Evolutionary conservation across 2,888 invertebrate genomes (phyloP).

Genomic region (Invenusta paracnida): DNA sequence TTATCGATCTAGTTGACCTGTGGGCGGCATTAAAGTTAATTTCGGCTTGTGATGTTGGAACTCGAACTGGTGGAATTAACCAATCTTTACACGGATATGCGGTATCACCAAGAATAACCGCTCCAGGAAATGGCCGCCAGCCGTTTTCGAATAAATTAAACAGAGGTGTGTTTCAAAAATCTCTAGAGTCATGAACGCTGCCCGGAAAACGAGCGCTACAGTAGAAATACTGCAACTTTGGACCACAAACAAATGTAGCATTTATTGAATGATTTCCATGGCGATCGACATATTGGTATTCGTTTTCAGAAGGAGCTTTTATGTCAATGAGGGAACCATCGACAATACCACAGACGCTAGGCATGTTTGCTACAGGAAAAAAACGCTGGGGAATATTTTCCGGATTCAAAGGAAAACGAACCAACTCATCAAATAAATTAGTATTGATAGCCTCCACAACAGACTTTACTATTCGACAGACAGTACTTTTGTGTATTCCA

Average conservation of each 20-base stretch:
- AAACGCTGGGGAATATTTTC: not conserved
- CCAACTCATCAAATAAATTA: not conserved
- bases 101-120: not conserved
- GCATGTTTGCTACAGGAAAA: slow-evolving; percentile 18
- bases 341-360: not conserved
- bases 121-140: not conserved
- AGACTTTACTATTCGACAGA: slow-evolving; percentile 14
- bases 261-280: slow-evolving; percentile 6
- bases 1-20: not conserved
- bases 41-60: not conserved
- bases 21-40: not conserved
- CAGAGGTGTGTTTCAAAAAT: not conserved
- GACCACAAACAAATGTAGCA: slow-evolving; percentile 28
- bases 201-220: not conserved
- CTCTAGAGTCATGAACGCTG: not conserved
- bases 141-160: not conserved
- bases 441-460: slow-evolving; percentile 1
- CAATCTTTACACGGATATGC: slow-evolving; percentile 15
- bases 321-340: slow-evolving; percentile 17
- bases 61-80: slow-evolving; percentile 21
- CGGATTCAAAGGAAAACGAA: slow-evolving; percentile 9
- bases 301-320: not conserved
- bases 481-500: slow-evolving; percentile 17
- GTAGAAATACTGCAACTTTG: slow-evolving; percentile 10
- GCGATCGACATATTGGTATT: slow-evolving; percentile 18